phyloP scores from a whole-genome alignment of 2,113 vertebrate genomes.

The Poeciliopsis turrubarensis region DNA sequence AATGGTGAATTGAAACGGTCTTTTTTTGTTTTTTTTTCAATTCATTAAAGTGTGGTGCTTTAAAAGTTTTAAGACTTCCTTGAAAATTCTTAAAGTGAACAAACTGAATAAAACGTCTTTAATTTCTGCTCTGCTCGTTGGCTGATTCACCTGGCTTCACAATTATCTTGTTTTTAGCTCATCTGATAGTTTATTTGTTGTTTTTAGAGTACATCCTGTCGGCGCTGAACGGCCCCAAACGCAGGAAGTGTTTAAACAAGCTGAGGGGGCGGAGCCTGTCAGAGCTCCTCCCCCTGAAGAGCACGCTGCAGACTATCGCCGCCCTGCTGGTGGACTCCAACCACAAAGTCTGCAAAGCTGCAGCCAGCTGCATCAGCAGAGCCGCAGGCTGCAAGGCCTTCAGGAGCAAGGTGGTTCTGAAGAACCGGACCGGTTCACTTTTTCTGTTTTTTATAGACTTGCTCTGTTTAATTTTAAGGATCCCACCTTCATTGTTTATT shows the following conservation, averaged over 20 bases:
- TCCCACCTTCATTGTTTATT: no score
- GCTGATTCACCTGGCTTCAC: neutral
- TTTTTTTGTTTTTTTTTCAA: no score
- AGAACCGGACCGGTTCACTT: neutral
- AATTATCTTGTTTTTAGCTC: neutral
- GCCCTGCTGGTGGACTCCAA: conserved; percentile 86
- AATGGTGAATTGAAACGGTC: no score
- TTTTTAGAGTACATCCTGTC: conserved; percentile 84
- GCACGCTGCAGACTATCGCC: conserved; percentile 84
- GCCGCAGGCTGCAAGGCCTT: conserved; percentile 78
- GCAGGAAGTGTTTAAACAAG: conserved; percentile 82
- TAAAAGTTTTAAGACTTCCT: no score
- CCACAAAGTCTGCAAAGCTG: conserved; percentile 83
- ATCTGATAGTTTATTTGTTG: neutral
- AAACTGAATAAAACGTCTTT: no score
- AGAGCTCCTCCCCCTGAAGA: conserved; percentile 85
- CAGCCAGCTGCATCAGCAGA: conserved; percentile 76
- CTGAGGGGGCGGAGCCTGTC: conserved; percentile 81
- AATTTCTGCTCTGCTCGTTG: no score
- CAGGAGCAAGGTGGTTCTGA: conserved; percentile 82
- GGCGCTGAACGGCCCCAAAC: conserved; percentile 80
- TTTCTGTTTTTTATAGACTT: no score
- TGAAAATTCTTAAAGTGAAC: no score
- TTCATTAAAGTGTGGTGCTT: no score
- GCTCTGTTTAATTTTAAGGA: no score